Conservation (phyloP, 2,888 invertebrate genomes). For the Zaprionus obscuricornis region DNA sequence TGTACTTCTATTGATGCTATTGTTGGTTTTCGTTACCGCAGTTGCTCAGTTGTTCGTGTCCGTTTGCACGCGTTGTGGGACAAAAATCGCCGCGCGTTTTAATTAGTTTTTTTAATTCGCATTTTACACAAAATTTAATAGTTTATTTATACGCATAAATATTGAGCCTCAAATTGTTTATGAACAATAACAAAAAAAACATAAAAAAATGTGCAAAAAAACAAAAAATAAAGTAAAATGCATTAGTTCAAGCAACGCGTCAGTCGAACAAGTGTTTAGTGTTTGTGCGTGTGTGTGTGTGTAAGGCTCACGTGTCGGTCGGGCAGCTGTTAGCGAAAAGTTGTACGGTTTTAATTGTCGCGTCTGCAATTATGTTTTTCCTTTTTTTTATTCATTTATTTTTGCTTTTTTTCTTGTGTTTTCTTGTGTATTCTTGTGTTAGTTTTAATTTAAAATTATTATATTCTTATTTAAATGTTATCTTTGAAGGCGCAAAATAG, state of each 20-base stretch:
- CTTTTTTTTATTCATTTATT: neutral
- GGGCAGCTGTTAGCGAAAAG: constrained; percentile 33
- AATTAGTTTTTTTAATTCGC: neutral
- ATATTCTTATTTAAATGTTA: too few species aligned
- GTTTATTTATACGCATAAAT: constrained; percentile 37
- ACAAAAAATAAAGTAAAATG: constrained; percentile 2
- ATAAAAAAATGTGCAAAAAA: neutral
- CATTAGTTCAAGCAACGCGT: constrained; percentile 5
- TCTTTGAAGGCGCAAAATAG: too few species aligned
- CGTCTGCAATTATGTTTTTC: neutral
- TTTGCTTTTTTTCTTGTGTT: neutral
- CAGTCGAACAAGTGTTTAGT: neutral
- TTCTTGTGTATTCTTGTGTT: too few species aligned
- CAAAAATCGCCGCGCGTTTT: constrained; percentile 3
- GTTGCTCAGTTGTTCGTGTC: constrained; percentile 35
- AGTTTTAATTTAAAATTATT: too few species aligned
- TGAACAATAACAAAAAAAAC: neutral
- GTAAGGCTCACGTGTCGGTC: constrained; percentile 27
- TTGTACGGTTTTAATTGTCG: constrained; percentile 18
- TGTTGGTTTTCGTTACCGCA: constrained; percentile 3
- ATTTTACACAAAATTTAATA: neutral
- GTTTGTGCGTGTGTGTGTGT: constrained; percentile 1
- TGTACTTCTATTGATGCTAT: constrained; percentile 30
- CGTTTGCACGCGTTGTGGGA: neutral
- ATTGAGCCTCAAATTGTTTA: constrained; percentile 8